These are phyloP conservation scores for Amblyopsis rosae DNA, from an alignment of 2,113 vertebrate species.

Conservation along the genomic window DNA sequence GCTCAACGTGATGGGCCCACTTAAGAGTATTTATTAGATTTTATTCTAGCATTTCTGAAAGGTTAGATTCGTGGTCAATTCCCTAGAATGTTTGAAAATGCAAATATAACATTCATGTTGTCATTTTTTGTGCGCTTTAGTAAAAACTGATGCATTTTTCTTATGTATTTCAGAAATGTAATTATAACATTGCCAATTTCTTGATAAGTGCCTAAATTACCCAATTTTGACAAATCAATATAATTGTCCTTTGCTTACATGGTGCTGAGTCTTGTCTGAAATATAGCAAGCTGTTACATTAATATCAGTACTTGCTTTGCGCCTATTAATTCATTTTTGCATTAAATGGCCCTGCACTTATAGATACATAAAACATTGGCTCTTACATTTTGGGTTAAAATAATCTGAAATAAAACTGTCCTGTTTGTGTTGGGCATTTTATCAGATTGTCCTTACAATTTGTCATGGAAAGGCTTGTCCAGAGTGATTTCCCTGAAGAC, in stretches of 20 bases:
- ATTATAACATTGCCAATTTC: slow-evolving; percentile 52
- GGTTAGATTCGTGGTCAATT: slow-evolving; percentile 1
- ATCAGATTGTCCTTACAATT: slow-evolving; percentile 50
- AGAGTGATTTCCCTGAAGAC: slow-evolving; percentile 61
- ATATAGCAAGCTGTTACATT: slow-evolving; percentile 1
- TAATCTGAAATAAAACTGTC: slow-evolving; percentile 16
- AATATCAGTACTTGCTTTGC: slow-evolving; percentile 11
- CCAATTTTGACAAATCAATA: slow-evolving; percentile 61
- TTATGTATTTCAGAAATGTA: slow-evolving; percentile 42
- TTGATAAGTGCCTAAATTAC: slow-evolving; percentile 75
- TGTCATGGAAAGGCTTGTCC: slow-evolving; percentile 59
- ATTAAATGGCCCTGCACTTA: background rate
- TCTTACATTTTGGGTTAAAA: slow-evolving; percentile 26
- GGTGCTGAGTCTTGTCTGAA: slow-evolving; percentile 52
- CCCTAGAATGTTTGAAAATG: slow-evolving; percentile 22
- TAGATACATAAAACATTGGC: background rate
- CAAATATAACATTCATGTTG: slow-evolving; percentile 14
- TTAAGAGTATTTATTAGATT: slow-evolving; percentile 37
- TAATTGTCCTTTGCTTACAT: slow-evolving; percentile 32
- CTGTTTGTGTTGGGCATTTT: slow-evolving; percentile 32
- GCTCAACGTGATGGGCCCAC: slow-evolving; percentile 29
- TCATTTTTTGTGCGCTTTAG: slow-evolving; percentile 32
- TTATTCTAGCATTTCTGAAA: slow-evolving; percentile 32
- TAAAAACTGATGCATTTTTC: slow-evolving; percentile 26
- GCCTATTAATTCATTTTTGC: background rate